These are phyloP conservation scores for Acipenser transmontanus DNA, from an alignment of 2,797 vertebrate genomes.

Conservation along the genomic window DNA sequence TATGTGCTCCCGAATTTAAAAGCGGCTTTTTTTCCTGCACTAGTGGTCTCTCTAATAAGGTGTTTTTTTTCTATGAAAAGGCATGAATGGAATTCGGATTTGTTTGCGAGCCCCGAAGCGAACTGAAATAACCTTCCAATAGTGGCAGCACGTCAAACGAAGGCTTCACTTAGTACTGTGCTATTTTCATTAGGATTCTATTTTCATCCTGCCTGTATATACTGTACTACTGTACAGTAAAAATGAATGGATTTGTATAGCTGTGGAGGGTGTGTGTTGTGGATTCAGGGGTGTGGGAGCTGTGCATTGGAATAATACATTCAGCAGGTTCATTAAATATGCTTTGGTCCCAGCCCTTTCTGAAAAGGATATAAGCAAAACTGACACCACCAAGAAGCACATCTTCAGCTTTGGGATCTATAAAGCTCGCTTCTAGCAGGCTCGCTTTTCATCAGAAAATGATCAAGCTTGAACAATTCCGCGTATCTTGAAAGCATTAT, in stretches of 20 bases:
- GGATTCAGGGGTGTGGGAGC: background rate
- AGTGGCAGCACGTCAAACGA: slow-evolving; percentile 24
- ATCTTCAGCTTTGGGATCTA: no score
- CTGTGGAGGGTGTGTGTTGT: no score
- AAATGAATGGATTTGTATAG: slow-evolving; percentile 3
- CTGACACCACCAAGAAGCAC: no score
- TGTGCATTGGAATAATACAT: background rate
- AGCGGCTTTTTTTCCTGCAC: slow-evolving; percentile 20
- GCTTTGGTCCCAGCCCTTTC: slow-evolving; percentile 1
- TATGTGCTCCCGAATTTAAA: slow-evolving; percentile 25
- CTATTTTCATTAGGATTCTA: background rate
- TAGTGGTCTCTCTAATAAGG: slow-evolving; percentile 27
- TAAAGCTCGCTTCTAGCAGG: no score
- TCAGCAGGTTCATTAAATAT: slow-evolving; percentile 20
- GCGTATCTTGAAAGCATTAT: no score
- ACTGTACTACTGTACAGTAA: slow-evolving; percentile 30
- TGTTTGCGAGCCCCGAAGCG: slow-evolving; percentile 31
- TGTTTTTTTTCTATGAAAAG: slow-evolving; percentile 22
- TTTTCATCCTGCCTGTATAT: slow-evolving; percentile 12
- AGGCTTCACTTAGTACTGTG: slow-evolving; percentile 19
- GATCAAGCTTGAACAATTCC: no score
- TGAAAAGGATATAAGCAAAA: background rate
- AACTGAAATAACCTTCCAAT: slow-evolving; percentile 31
- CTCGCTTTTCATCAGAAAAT: no score
- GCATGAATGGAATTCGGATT: slow-evolving; percentile 32